Percentiles rank a stretch among this genome's conserved stretches.
Evolutionary conservation across 2,113 vertebrate genomes (phyloP).

Genomic region (Sapayoa aenigma): DNA sequence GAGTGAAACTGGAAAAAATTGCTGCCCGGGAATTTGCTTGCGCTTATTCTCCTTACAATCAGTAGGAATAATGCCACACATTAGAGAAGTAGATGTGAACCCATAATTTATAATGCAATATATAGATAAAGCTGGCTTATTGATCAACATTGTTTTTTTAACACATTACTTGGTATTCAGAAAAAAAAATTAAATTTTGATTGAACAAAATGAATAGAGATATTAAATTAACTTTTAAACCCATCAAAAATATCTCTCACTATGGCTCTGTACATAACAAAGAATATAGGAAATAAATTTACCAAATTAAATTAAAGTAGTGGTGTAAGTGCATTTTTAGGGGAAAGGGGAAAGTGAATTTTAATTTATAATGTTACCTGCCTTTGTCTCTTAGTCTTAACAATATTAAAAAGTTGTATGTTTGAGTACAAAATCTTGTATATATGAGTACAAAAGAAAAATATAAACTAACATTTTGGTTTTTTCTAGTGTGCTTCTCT

Average conservation of each 20-base stretch:
- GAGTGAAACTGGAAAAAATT: background rate
- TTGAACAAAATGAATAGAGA: background rate
- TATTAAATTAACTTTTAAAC: background rate
- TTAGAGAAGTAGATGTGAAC: background rate
- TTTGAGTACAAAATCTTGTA: background rate
- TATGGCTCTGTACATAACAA: background rate
- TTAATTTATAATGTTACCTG: background rate
- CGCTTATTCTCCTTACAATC: background rate
- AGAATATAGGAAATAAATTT: background rate
- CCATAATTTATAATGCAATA: background rate
- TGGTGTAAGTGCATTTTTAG: background rate
- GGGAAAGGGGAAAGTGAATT: background rate
- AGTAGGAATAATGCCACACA: background rate
- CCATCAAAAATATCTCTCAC: background rate
- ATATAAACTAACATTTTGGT: accelerated
- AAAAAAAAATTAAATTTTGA: background rate
- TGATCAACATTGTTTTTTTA: background rate
- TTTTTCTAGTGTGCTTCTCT: background rate
- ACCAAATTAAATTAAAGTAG: background rate
- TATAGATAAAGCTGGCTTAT: background rate
- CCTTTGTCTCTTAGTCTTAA: background rate
- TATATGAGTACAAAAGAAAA: background rate
- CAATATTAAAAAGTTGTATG: background rate
- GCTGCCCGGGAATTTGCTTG: background rate
- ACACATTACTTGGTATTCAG: background rate